Evolutionary conservation across 2,797 vertebrate species (phyloP), one percentile per base, ranked within the genome.

Genomic region (Pitangus sulphuratus): DNA sequence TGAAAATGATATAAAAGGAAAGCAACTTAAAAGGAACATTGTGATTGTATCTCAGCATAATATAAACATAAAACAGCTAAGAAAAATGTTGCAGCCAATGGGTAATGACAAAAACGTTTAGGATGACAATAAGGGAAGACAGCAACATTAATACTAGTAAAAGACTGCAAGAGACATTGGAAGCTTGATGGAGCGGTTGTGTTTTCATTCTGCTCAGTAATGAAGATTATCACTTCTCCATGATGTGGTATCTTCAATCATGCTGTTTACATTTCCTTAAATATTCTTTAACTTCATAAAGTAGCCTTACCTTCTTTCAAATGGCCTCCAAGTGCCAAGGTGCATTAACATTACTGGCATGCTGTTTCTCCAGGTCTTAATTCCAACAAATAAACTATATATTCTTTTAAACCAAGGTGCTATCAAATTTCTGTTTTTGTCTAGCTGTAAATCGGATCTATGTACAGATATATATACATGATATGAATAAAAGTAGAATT

Each of bases 201-300:
- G n/a, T 61, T 92, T 88, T 83, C 53, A 54, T 81, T 93, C 71
- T 93, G 28, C 31, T 93, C 64, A 64, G 57, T 65, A 76, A 86
- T 37, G 18, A 92, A 72, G 42, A 68, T 93, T 66, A 87, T 68
- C 90, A 53, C 6, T 86, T 84, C 74, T 75, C 65, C 19, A 18
- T 20, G 21, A 90, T 64, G 14, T 30, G 65, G 6, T 47, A 66
- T n/a, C 31, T 91, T 85, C 58, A 82, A 7, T 65, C 3, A 15
- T n/a, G 14, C 19, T 75, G 19, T n/a, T 40, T 51, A 22, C 6
- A 51, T 62, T 66, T 81, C 57, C 28, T 78, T 50, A 89, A 89
- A 92, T 78, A 80, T 89, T 40, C 51, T 35, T 5, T 39, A 51
- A 60, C 58, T 77, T 86, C 60, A 90, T 48, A 62, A 77, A 68